Base-by-base conservation (phyloP, 2,113 vertebrate species). In the Perca schrenkii region DNA sequence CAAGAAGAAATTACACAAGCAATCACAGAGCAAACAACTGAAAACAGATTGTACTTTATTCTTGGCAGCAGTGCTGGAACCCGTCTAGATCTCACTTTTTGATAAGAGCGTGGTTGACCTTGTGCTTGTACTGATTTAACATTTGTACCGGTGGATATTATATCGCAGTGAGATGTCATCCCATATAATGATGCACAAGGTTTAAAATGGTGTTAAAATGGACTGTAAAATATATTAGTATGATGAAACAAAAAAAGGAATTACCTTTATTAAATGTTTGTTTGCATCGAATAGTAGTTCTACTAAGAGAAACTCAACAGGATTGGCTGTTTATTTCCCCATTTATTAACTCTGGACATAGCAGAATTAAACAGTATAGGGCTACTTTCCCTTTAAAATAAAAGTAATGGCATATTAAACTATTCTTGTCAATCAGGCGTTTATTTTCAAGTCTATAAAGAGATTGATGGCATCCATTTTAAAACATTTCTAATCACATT, bases 41-140 rank as follows among this genome's bases (percentile, higher is more conserved):
- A 25, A 47, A 21, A 52, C 28, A 40, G 7, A 6, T 62, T 63
- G 17, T 34, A n/a, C n/a, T 16, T 22, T 34, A 22, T 25, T 52
- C 7, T 54, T 54, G 73, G 15, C 60, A 75, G 73, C 14, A 75
- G 12, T 62, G 46, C 70, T 21, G 17, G 70, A 60, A 60, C 60
- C 1, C 22, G 5, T 19, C 4, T 47, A 6, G 7, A 13, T 73
- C 22, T 52, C 15, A 47, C 5, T 25, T 25, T 36, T 67, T 21
- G 28, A 28, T 36, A 3, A 11, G 28, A 52, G 25, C 21, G 21
- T 1, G 1, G 57, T 36, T 50, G 43, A 61, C 49, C 5, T 68
- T 61, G 56, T 11, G 6, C 7, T 53, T 63, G 16, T 70, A 79
- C 14, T n/a, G 4, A 62, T 43, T 50, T 54, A 43, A 70, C 31